phyloP scores from a whole-genome alignment of 53 echinoderm and acorn worm species.

The Temnopleurus reevesii region DNA sequence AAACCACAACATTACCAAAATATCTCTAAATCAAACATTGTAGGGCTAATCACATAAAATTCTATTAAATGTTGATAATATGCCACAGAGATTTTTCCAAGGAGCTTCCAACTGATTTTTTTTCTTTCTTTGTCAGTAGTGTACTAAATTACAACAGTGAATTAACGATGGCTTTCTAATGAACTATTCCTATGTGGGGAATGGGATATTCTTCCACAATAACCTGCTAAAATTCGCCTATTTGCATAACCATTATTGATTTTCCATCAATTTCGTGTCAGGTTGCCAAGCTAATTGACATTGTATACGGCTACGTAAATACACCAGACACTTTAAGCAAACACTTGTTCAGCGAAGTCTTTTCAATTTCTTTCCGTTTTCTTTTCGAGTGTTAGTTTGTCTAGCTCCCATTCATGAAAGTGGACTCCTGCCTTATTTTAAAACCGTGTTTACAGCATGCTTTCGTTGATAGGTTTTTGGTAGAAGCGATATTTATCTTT shows the following conservation, averaged over 20 bases:
- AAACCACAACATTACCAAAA: too few species aligned
- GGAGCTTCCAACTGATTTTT: too few species aligned
- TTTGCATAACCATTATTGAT: constrained; percentile 12
- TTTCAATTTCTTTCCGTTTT: constrained; percentile 4
- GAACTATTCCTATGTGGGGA: background rate
- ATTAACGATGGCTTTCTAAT: constrained; percentile 11
- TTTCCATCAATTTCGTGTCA: constrained; percentile 38
- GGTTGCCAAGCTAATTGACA: constrained; percentile 51
- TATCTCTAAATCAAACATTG: too few species aligned
- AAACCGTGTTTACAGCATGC: background rate
- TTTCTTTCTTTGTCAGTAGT: too few species aligned
- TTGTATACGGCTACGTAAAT: constrained; percentile 20
- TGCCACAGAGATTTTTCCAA: too few species aligned
- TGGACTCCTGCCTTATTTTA: background rate
- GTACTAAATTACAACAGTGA: background rate
- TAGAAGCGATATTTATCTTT: background rate
- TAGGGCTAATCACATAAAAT: too few species aligned
- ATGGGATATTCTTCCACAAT: constrained; percentile 21
- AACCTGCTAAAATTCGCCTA: constrained; percentile 8
- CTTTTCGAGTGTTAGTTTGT: background rate
- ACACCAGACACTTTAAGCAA: background rate
- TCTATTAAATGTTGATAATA: too few species aligned
- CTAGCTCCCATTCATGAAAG: background rate
- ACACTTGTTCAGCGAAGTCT: background rate
- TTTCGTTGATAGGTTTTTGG: background rate